These are phyloP conservation scores for Poeciliopsis occidentalis DNA, from an alignment of 2,113 vertebrate genomes.

Conservation along the genomic window DNA sequence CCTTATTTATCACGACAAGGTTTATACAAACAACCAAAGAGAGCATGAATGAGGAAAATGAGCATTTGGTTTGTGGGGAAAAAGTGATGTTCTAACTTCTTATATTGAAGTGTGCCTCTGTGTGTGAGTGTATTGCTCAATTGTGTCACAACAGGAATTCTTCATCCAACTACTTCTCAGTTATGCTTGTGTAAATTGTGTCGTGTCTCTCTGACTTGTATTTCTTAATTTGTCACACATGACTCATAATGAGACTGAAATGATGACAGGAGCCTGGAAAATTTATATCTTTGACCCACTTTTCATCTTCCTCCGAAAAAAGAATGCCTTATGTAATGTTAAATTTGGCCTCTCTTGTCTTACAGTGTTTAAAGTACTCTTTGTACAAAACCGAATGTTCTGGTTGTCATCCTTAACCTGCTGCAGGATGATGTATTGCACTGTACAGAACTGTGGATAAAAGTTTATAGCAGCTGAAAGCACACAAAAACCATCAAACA, in stretches of 20 bases:
- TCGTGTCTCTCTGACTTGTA: constrained; percentile 33
- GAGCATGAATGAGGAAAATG: not conserved
- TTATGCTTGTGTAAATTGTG: constrained; percentile 38
- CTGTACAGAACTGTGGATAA: constrained; percentile 35
- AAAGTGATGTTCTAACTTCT: constrained; percentile 46
- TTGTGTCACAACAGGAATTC: constrained; percentile 61
- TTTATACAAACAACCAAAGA: constrained; percentile 2
- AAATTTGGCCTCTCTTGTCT: constrained; percentile 23
- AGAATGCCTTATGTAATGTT: constrained; percentile 16
- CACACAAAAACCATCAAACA: constrained; percentile 46
- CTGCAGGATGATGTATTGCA: constrained; percentile 17
- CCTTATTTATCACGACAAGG: not conserved
- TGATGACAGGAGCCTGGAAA: not conserved
- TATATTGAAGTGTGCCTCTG: constrained; percentile 44
- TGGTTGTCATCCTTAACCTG: constrained; percentile 15
- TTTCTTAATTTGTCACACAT: constrained; percentile 20
- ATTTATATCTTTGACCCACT: constrained; percentile 44
- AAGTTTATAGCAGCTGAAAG: constrained; percentile 44
- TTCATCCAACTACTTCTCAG: constrained; percentile 48
- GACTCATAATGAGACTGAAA: constrained; percentile 22
- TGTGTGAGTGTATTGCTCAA: constrained; percentile 31
- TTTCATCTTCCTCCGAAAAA: constrained; percentile 14
- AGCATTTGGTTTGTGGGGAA: constrained; percentile 14
- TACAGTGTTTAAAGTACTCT: not conserved
- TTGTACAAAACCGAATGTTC: not conserved